These are phyloP conservation scores for Leptodactylus fuscus DNA, from an alignment of 2,113 vertebrate species.

Conservation along the genomic window DNA sequence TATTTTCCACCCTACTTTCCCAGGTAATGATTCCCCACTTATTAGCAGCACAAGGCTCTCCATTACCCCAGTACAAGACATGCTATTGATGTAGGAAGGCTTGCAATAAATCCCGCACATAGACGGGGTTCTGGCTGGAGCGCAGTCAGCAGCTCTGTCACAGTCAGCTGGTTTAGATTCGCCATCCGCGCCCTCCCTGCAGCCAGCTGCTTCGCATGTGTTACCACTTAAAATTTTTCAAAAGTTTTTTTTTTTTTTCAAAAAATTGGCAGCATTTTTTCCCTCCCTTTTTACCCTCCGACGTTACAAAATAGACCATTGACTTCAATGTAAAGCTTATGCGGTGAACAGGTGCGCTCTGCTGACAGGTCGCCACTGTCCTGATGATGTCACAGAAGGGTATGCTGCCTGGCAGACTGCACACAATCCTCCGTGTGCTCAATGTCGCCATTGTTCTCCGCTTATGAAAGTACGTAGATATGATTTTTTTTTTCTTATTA, in stretches of 20 bases:
- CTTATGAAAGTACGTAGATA: too few species aligned
- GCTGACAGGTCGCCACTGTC: background rate
- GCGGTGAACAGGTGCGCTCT: conserved; percentile 13
- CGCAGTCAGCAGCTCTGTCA: background rate
- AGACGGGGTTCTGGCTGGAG: background rate
- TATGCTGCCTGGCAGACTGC: background rate
- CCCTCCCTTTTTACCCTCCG: background rate
- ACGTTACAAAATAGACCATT: background rate
- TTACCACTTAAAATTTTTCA: conserved; percentile 49
- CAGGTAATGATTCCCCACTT: background rate
- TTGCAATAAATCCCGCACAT: background rate
- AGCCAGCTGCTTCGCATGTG: conserved; percentile 45
- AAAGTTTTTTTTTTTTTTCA: too few species aligned
- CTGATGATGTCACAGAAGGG: background rate
- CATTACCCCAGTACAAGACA: background rate
- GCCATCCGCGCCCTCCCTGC: background rate
- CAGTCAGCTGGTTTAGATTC: conserved; percentile 42
- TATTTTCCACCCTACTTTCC: background rate
- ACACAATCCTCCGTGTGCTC: background rate
- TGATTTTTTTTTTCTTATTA: too few species aligned
- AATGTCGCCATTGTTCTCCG: conserved; percentile 4
- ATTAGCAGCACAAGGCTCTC: background rate
- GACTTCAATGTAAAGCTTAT: background rate
- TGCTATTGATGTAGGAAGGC: background rate
- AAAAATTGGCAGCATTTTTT: background rate